Base-by-base conservation (phyloP, 30 jellyfish, hydroid and myxozoan species). In the Aurelia coerulea region DNA sequence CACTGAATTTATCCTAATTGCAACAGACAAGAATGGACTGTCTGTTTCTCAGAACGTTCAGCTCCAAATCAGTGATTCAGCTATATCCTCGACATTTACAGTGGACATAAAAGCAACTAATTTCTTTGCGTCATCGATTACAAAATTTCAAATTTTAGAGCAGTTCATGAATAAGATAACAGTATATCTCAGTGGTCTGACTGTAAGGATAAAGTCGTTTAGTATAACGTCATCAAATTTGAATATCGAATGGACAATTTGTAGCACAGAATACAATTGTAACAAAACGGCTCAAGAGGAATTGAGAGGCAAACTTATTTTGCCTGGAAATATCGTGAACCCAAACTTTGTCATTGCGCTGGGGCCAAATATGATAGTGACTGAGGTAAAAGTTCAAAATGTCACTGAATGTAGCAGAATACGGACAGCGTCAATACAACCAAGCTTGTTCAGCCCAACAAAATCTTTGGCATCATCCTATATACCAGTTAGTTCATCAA, bases 1-100 rank as follows among this genome's bases (percentile, higher is more conserved):
- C 2, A 33, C 49, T 17, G 63, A 56, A 13, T 94, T 59, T 76
- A 39, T 71, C 12, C 78, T 94, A 23, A 75, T 32, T 10, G 99
- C 99, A 10, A 78, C 90, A 10, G 99, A 90, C 74, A 85, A 76
- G 31, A 78, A 86, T 10, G 88, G 88, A 18, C 85, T 89, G 19
- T 62, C 97, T 10, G 95, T 91, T 34, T 65, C 89, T 5, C 78
- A 67, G 10, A 72, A 34, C 10, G 29, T 89, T 11, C 32, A 16
- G n/a, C 82, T 89, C 62, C 66, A 42, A 5, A 60, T 87, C 16
- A 17, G 39, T 10, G 58, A 58, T 5, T 17, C 39, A 1, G 50
- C 31, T 12, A 68, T 19, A 12, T 74, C 84, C 37, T 49, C 74
- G 15, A 10, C 5, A 10, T 60, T 82, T 32, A 19, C 68, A 11